Base-by-base conservation (phyloP, 2,888 invertebrate genomes). In the Lasioglossum lativentre region DNA sequence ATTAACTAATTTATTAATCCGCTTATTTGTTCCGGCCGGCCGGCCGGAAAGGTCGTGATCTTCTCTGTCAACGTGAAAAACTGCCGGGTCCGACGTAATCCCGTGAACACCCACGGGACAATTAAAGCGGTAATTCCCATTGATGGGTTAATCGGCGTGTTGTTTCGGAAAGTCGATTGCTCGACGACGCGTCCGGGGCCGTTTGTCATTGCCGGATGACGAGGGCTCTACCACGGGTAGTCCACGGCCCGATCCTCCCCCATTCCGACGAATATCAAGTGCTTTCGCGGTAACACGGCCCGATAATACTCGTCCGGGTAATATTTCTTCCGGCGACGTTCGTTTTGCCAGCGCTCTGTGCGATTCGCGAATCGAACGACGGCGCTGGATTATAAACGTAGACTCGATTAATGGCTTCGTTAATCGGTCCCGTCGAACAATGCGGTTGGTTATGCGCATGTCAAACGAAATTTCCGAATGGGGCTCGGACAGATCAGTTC, bases 1-100 rank as follows among this genome's bases (percentile, higher is more conserved):
- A 91, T 90, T 87, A 88, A 47, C 81, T 86, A 86, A 91, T 90
- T 91, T 83, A 85, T 90, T 90, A 86, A 91, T 83, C 40, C 80
- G 77, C 82, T 89, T 87, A 79, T 88, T 86, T 82, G 89, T 88
- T 82, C 56, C 70, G 63, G 42, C 45, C 30, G 47, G 52, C 27
- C 63, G 63, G 30, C 16, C 68, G 68, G 78, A 81, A 82, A 90
- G 90, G 86, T 90, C 87, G 71, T 63, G 86, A 75, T 71, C 82
- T 66, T 66, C 73, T 68, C 40, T 8, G n/a, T 23, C 40, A 12
- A 10, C 19, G 34, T 23, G 78, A 82, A 87, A 86, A 88, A 75
- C 42, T 75, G 40, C 52, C 75, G 56, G 10, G 56, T 34, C 77
- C 73, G 23, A 40, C 52, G 72, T 56, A 27, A 56, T 71, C 63